Evolutionary conservation across 2,113 vertebrate species (phyloP).

Genomic region (Megaceryle maxima): DNA sequence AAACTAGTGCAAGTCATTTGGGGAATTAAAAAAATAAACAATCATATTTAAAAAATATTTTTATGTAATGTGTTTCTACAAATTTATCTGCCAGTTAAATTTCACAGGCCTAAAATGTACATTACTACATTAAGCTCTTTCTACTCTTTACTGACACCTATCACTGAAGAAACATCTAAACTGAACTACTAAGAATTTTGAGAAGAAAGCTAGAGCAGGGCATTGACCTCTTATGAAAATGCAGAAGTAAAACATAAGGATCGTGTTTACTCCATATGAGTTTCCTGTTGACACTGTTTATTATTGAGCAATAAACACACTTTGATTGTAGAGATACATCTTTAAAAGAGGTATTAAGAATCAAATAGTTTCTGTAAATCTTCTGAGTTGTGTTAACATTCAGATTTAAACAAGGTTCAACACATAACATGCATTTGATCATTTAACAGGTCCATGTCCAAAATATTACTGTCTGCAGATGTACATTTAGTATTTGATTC

Average conservation of each 20-base stretch:
- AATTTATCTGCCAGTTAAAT: neutral
- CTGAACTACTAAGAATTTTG: neutral
- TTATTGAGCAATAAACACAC: conserved; percentile 74
- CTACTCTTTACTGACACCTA: neutral
- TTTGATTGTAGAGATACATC: conserved; percentile 64
- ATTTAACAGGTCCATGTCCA: conserved; percentile 50
- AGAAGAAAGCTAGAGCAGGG: conserved; percentile 47
- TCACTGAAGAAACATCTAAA: conserved; percentile 6
- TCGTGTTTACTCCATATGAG: conserved; percentile 65
- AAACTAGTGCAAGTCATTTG: neutral
- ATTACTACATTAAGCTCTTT: neutral
- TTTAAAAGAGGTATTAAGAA: conserved; percentile 70
- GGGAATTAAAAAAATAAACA: neutral
- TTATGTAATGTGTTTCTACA: neutral
- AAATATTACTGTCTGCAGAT: conserved; percentile 37
- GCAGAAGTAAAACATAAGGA: conserved; percentile 69
- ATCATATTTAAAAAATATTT: neutral
- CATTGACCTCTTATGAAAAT: conserved; percentile 59
- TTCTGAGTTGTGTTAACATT: conserved; percentile 64
- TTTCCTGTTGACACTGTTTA: conserved; percentile 77
- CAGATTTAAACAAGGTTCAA: conserved; percentile 53
- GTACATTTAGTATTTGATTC: neutral
- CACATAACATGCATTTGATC: conserved; percentile 48
- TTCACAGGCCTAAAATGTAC: neutral
- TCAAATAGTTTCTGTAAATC: conserved; percentile 71